phyloP scores from a whole-genome alignment of 2,797 vertebrate species.

The Microtus agrestis region DNA sequence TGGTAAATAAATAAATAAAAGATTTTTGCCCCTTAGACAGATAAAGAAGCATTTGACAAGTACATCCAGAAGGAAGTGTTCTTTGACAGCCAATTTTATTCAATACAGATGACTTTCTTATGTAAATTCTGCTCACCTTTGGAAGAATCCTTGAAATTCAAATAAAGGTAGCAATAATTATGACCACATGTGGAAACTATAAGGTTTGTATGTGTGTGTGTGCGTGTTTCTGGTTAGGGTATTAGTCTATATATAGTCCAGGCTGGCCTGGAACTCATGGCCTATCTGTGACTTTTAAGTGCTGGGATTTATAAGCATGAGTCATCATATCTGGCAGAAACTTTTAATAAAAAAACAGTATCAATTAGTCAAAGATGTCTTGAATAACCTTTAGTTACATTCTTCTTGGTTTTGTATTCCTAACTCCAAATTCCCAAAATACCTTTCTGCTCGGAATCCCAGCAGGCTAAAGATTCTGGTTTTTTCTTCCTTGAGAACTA shows the following conservation, averaged over 20 bases:
- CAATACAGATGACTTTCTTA: neutral
- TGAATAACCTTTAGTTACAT: neutral
- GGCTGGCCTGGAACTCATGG: neutral
- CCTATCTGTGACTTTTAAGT: neutral
- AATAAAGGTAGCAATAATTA: neutral
- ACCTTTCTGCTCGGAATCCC: neutral
- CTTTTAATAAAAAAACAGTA: neutral
- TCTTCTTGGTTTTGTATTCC: constrained; percentile 24
- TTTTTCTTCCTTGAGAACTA: constrained; percentile 21
- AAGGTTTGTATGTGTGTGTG: neutral
- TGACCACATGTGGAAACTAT: constrained; percentile 44
- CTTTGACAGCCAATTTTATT: constrained; percentile 8
- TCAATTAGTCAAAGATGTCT: neutral
- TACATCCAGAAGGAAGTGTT: neutral
- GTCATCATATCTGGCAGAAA: neutral
- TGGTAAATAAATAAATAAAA: neutral
- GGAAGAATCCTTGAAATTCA: constrained; percentile 37
- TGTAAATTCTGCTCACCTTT: constrained; percentile 27
- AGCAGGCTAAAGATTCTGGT: neutral
- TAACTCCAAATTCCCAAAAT: neutral
- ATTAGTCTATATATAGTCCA: neutral
- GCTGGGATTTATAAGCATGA: neutral
- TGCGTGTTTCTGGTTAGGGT: neutral
- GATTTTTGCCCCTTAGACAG: constrained; percentile 3
- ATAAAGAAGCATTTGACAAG: constrained; percentile 39